Evolutionary conservation across 1,140 invertebrate species (phyloP).

Genomic region (Adoxophyes honmai): DNA sequence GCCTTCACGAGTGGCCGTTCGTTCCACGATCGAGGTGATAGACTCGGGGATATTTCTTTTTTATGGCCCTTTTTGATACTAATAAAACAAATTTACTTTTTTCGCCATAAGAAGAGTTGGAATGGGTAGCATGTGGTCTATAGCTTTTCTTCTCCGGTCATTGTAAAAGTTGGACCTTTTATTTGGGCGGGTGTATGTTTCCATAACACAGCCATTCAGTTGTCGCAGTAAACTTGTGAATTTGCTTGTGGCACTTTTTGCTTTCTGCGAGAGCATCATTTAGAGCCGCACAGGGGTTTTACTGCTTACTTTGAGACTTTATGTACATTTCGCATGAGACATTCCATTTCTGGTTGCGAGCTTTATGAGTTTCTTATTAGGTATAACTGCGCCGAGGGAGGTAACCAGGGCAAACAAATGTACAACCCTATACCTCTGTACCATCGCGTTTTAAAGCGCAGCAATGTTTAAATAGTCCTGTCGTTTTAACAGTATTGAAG

Average conservation of each 20-base stretch:
- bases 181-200: constrained; percentile 34
- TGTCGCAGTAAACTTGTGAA: constrained; percentile 27
- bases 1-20: constrained; percentile 67
- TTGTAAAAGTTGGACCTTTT: constrained; percentile 54
- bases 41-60: constrained; percentile 67
- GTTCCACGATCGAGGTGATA: constrained; percentile 63
- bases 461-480: neutral
- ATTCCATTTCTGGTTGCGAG: constrained; percentile 36
- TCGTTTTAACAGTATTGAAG: neutral
- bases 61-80: constrained; percentile 70
- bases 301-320: constrained; percentile 37
- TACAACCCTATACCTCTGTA: neutral
- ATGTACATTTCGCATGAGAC: constrained; percentile 39
- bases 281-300: constrained; percentile 33
- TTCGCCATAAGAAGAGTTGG: constrained; percentile 47
- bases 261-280: constrained; percentile 30
- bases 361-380: constrained; percentile 50
- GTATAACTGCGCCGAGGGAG: constrained; percentile 26
- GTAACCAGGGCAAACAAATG: constrained; percentile 26
- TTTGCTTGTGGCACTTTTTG: constrained; percentile 30
- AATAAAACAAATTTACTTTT: constrained; percentile 73
- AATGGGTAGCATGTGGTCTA: constrained; percentile 53
- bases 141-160: constrained; percentile 42
- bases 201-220: constrained; percentile 29
- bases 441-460: neutral